Conservation (phyloP, 2,888 invertebrate species). For the Chaetogeoica ovagalla region DNA sequence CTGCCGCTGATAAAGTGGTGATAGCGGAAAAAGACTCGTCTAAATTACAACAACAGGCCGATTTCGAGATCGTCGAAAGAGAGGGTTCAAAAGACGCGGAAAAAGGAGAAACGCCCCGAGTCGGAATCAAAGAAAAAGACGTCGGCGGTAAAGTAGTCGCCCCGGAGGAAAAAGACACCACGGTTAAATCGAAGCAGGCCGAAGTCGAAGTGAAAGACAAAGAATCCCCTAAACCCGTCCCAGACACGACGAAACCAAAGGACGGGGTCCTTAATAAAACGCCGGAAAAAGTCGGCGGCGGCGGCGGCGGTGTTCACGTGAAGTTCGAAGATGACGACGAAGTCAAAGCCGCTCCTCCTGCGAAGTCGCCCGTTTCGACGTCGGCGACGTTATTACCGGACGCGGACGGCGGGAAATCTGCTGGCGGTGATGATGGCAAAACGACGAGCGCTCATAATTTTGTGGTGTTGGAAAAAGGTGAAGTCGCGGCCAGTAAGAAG, state of each 20-base stretch:
- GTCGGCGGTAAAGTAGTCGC: not conserved
- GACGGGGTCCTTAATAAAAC: no score
- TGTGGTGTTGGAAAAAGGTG: conserved; percentile 28
- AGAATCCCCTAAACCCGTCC: not conserved
- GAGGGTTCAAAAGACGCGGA: not conserved
- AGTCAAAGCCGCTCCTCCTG: not conserved
- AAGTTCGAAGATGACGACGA: not conserved
- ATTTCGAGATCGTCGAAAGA: not conserved
- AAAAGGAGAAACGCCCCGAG: not conserved
- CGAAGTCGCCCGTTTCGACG: not conserved
- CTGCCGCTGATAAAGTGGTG: no score
- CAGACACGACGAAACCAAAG: not conserved
- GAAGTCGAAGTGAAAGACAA: not conserved
- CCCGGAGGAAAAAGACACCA: not conserved
- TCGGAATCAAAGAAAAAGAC: not conserved
- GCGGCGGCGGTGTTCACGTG: not conserved
- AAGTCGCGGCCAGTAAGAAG: not conserved
- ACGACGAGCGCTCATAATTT: not conserved
- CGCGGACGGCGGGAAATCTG: no score
- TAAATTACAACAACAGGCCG: not conserved
- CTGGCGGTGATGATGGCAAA: not conserved
- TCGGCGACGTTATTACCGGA: not conserved
- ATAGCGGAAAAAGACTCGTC: not conserved
- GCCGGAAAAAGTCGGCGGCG: not conserved
- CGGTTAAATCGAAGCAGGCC: not conserved